Base-by-base conservation (phyloP, 2,113 vertebrate genomes). In the Cynoglossus semilaevis region DNA sequence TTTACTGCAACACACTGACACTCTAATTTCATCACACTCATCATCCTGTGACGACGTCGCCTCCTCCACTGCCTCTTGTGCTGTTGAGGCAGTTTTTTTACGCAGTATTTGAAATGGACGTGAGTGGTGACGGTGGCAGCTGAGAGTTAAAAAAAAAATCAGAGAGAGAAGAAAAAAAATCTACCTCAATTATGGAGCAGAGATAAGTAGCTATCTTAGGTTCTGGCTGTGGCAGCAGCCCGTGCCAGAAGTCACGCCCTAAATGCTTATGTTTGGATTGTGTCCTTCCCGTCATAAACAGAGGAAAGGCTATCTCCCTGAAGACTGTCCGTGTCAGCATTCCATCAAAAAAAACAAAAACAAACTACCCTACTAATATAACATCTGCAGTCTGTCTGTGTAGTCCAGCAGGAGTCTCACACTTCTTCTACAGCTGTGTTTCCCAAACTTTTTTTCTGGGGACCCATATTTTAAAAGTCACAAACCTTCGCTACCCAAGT, bases 151-250 rank as follows among this genome's bases (percentile, higher is more conserved):
- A 70, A 62, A 16, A 62, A 18, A 29, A 29, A 29, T 29, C 22
- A 4, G 51, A 57, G 45, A 62, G 51, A 70, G 44, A 71, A 64
- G 15, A 72, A 74, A 68, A 58, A 57, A 42, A 53, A 64, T 42
- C 58, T 63, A 29, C 72, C 72, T 78, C 65, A 88, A 80, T 82
- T 76, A 86, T 62, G 70, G 78, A 56, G 59, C 65, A 50, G 54
- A 79, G 73, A 84, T 80, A 80, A 84, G 71, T 76, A 52, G 58
- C 75, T 80, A 71, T 74, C 66, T 70, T 67, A 47, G 52, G 67
- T 77, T 72, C 72, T 66, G 72, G 75, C 46, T 77, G 72, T 41
- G 69, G 58, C 55, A 49, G 70, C 44, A 51, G 63, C 45, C 49
- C 14, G 58, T 52, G 79, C 58, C 77, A 78, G 45, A 65, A 72